A percentile compares a stretch with the other conserved stretches of the same genome.
These are phyloP conservation scores for Trachythela sp. DNA, from an alignment of 64 coral and sea anemone genomes.

Conservation along the genomic window DNA sequence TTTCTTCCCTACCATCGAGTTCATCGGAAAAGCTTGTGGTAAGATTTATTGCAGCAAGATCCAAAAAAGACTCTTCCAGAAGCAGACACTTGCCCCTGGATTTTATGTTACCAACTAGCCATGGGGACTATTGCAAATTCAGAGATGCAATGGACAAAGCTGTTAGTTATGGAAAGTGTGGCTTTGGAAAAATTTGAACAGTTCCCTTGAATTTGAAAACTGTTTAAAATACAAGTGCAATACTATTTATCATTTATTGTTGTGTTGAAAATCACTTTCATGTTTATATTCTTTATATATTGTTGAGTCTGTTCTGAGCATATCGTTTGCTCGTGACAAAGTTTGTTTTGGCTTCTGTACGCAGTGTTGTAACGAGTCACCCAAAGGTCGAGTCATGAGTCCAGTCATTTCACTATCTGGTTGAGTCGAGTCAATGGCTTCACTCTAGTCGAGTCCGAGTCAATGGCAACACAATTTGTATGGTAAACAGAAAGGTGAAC, in stretches of 20 bases:
- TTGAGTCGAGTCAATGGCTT: no score
- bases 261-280: background rate
- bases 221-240: background rate
- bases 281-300: background rate
- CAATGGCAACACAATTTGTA: no score
- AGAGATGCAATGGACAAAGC: background rate
- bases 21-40: background rate
- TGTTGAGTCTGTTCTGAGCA: no score
- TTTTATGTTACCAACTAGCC: conserved; percentile 1
- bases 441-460: no score
- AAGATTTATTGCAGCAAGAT: background rate
- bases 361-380: no score
- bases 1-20: background rate
- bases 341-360: no score
- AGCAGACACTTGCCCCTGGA: background rate
- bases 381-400: no score
- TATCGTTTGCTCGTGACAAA: no score
- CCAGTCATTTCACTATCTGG: no score
- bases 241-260: background rate
- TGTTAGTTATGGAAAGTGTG: background rate
- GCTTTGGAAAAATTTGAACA: background rate
- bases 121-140: background rate
- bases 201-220: background rate
- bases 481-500: no score
- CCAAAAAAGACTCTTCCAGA: background rate